Evolutionary conservation across 2,888 invertebrate species (phyloP).

Genomic region (Tipula lateralis): DNA sequence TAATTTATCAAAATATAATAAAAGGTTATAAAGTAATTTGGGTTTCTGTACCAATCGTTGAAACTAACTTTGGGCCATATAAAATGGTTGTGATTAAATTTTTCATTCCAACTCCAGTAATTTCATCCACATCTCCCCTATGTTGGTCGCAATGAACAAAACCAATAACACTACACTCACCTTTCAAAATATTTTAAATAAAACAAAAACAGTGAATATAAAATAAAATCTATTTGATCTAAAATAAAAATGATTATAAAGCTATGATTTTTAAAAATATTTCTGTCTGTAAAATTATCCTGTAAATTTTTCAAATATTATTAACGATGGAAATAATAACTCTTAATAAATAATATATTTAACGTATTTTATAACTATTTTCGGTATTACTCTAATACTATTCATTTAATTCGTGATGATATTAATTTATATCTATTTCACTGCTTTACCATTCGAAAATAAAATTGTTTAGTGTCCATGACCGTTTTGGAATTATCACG

Average conservation of each 20-base stretch:
- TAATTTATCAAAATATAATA: too few relatives aligned
- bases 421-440: not conserved
- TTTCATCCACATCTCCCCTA: too few relatives aligned
- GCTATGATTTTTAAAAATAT: not conserved
- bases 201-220: too few relatives aligned
- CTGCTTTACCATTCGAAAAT: not conserved
- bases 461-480: not conserved
- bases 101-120: too few relatives aligned
- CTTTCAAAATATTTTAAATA: too few relatives aligned
- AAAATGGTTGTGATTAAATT: too few relatives aligned
- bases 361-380: not conserved
- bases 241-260: not conserved
- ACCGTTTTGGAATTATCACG: not conserved
- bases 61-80: too few relatives aligned
- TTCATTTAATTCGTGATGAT: not conserved
- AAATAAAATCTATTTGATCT: slow-evolving; percentile 1
- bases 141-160: too few relatives aligned
- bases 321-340: not conserved
- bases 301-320: not conserved
- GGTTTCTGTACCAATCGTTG: too few relatives aligned
- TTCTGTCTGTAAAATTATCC: not conserved
- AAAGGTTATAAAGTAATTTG: too few relatives aligned
- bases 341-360: not conserved
- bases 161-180: too few relatives aligned
- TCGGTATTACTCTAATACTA: not conserved